Base-by-base conservation (phyloP, 2,888 invertebrate species). In the Spatulosminthurus flaviceps region DNA sequence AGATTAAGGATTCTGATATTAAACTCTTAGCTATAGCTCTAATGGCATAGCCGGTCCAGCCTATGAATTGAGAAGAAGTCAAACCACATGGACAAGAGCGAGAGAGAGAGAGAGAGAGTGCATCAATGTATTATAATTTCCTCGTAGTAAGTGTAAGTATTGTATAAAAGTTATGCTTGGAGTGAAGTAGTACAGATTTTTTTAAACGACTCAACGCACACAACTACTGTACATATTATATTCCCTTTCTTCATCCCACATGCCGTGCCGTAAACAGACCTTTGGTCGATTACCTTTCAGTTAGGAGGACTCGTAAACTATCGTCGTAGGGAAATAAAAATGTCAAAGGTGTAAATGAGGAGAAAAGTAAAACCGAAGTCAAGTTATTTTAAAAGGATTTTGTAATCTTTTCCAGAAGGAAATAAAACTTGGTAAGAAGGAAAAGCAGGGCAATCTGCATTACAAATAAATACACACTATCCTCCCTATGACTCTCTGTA, bases 281-380 rank as follows among this genome's bases (percentile, higher is more conserved):
- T 51, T 76, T 76, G 76, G 76, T 76, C 76, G 76, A 76, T 76
- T 76, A 76, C 76, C 76, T 76, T 61, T 43, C 76, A 43, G 28
- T 66, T 22, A 66, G 26, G 41, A 67, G 76, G 41, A 80, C 74
- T 82, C 82, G 80, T 82, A 82, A 82, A 82, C 75, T 81, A 81
- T 80, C 78, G 72, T 80, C 79, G 34, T 41, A 61, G 70, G 64
- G 78, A 82, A 77, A 80, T 82, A 82, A 82, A 82, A 82, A 80
- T 79, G 82, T 82, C 82, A 82, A n/a, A 80, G 73, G 79, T 79
- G 78, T 79, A 80, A 81, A 78, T 82, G 79, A 82, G 80, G 43
- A 77, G 80, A 77, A 80, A 79, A 79, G 67, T 67, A 78, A 34
- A 24, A 77, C 41, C 26, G 24, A 67, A 67, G 41, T 42, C 16